phyloP scores from a whole-genome alignment of 2,888 invertebrate species.

The Autographa pulchrina region DNA sequence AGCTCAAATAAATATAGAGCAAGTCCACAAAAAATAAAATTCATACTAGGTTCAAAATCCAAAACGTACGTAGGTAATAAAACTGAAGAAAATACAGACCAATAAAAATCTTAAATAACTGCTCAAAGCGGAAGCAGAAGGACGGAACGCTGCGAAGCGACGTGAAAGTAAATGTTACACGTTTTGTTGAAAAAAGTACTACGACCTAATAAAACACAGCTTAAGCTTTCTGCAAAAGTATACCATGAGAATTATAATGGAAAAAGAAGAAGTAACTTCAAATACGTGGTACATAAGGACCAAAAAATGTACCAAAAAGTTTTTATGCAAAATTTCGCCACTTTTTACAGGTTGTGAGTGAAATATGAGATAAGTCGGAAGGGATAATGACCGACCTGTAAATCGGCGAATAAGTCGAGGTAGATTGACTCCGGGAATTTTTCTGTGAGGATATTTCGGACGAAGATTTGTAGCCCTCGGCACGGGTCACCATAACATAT shows the following conservation, averaged over 20 bases:
- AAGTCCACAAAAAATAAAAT: not conserved
- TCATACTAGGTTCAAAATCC: not conserved
- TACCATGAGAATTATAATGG: not conserved
- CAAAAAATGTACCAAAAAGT: not conserved
- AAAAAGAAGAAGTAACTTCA: not conserved
- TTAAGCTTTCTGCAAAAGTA: slow-evolving; percentile 2
- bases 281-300: not conserved
- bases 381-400: slow-evolving; percentile 44
- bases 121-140: not conserved
- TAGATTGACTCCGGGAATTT: slow-evolving; percentile 8
- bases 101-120: slow-evolving; percentile 1
- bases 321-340: slow-evolving; percentile 10
- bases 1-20: too few species aligned
- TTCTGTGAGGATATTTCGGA: slow-evolving; percentile 14
- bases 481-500: slow-evolving; percentile 14
- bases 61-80: not conserved
- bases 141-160: not conserved
- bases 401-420: slow-evolving; percentile 20
- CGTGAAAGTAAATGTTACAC: slow-evolving; percentile 1
- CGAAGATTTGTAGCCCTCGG: slow-evolving; percentile 2
- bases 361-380: slow-evolving; percentile 39
- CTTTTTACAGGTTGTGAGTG: slow-evolving; percentile 22
- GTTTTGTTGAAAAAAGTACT: slow-evolving; percentile 1
- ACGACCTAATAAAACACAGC: slow-evolving; percentile 4
- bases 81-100: not conserved